Base-by-base conservation (phyloP, 2,113 vertebrate genomes). In the Chrysemys picta region DNA sequence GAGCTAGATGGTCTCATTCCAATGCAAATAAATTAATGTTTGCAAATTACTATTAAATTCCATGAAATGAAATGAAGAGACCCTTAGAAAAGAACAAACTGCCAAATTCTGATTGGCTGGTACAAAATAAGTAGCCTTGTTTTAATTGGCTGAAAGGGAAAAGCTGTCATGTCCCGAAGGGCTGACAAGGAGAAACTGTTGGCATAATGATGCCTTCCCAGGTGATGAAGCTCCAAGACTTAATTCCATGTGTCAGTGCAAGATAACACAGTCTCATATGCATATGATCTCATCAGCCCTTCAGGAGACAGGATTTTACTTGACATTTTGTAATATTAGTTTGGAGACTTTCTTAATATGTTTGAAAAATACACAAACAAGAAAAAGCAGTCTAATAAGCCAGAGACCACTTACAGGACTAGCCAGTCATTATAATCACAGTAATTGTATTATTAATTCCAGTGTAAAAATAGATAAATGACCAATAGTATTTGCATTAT, bases 221-320 rank as follows among this genome's bases (percentile, higher is more conserved):
- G 93, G 92, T 96, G 92, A 96, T 82, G 69, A 50, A 1, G 93
- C 85, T 87, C 94, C 95, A 97, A 93, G 96, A 92, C 91, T 97
- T 95, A 96, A 96, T 96, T 95, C 96, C 94, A 91, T 91, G 91
- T 97, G 96, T 95, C 96, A 97, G 93, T 42, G 83, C 87, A 95
- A 96, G 95, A 96, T 97, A 97, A 96, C 91, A 93, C 45, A 84
- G 22, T 89, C 87, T 87, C 89, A 87, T 80, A 91, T 0, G 4
- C 91, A 88, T 69, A 93, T 93, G 96, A 97, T 96, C 79, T 93
- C 96, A 95, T 91, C 96, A 96, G 96, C 87, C 89, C 93, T 97
- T 91, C 87, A 89, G 89, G 85, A 97, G 79, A 93, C 75, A 87
- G 90, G 69, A 84, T 97, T 97, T 96, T 76, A 82, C 88, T 91